A percentile compares a stretch with the other conserved stretches of the same genome.
phyloP scores from a whole-genome alignment of 1,140 invertebrate species.

The Tribolium castaneum region DNA sequence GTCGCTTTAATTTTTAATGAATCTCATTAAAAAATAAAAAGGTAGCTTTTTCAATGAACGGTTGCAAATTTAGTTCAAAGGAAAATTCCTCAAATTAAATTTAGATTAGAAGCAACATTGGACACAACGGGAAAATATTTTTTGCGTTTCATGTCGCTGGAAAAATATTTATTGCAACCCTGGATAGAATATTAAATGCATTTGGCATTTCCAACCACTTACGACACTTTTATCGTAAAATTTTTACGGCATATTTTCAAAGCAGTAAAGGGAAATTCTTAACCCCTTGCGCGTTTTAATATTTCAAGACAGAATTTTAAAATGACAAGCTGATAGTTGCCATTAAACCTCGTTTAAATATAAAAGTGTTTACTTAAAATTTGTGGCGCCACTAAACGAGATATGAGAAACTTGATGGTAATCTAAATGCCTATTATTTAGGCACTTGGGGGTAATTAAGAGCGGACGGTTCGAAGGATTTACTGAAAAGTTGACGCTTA shows the following conservation, averaged over 20 bases:
- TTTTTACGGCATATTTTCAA: not conserved
- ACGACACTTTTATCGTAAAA: not conserved
- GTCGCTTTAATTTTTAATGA: not conserved
- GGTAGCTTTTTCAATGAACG: not conserved
- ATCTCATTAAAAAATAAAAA: not conserved
- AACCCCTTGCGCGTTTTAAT: not conserved
- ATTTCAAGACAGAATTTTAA: not conserved
- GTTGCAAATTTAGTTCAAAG: not conserved
- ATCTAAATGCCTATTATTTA: not conserved
- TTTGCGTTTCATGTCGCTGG: not conserved
- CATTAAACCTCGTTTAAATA: not conserved
- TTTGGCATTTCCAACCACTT: not conserved
- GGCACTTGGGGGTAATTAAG: not conserved
- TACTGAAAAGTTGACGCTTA: too few species aligned
- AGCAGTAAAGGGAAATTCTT: not conserved
- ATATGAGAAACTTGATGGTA: not conserved
- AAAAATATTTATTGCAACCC: not conserved
- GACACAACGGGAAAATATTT: not conserved
- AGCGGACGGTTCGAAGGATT: not conserved
- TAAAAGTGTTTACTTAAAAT: not conserved
- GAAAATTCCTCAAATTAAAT: not conserved
- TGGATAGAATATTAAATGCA: not conserved
- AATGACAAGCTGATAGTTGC: not conserved
- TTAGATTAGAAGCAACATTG: not conserved
- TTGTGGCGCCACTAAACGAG: not conserved